Percentiles rank a stretch among this genome's conserved stretches.
Evolutionary conservation across 1,140 invertebrate species (phyloP).

Genomic region (Drosophila oshimai): DNA sequence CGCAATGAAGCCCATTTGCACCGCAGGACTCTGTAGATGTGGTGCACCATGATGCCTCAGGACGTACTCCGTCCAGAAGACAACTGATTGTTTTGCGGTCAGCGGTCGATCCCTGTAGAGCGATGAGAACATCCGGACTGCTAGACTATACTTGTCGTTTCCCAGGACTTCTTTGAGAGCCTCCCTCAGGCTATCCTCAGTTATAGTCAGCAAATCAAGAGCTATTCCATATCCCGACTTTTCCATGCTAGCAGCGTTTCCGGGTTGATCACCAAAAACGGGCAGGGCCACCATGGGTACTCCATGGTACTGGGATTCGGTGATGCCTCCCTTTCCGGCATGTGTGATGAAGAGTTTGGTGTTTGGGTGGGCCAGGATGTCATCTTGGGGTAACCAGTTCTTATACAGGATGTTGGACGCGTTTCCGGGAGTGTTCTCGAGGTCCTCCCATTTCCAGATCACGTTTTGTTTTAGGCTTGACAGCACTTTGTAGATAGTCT

Average conservation of each 20-base stretch:
- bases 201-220: slow-evolving; percentile 78
- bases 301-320: slow-evolving; percentile 88
- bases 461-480: slow-evolving; percentile 83
- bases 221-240: slow-evolving; percentile 83
- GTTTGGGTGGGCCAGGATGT: slow-evolving; percentile 87
- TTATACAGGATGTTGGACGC: slow-evolving; percentile 86
- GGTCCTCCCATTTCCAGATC: slow-evolving; percentile 85
- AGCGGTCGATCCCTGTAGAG: slow-evolving; percentile 74
- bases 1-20: slow-evolving; percentile 55
- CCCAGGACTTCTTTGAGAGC: slow-evolving; percentile 50
- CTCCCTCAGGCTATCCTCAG: slow-evolving; percentile 64
- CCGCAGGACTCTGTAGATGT: slow-evolving; percentile 73
- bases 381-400: slow-evolving; percentile 89
- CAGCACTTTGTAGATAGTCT: slow-evolving; percentile 83
- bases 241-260: slow-evolving; percentile 83
- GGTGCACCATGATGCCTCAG: slow-evolving; percentile 82
- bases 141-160: slow-evolving; percentile 49
- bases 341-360: slow-evolving; percentile 88
- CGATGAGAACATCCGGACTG: slow-evolving; percentile 46
- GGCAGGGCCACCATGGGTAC: slow-evolving; percentile 89
- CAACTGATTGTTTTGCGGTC: slow-evolving; percentile 78
- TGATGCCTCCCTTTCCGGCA: slow-evolving; percentile 87
- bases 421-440: slow-evolving; percentile 84
- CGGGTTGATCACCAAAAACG: slow-evolving; percentile 86
- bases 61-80: slow-evolving; percentile 83